Percentiles rank a stretch among this genome's conserved stretches.
Evolutionary conservation across 1,140 invertebrate species (phyloP).

Genomic region (Whitmania pigra): DNA sequence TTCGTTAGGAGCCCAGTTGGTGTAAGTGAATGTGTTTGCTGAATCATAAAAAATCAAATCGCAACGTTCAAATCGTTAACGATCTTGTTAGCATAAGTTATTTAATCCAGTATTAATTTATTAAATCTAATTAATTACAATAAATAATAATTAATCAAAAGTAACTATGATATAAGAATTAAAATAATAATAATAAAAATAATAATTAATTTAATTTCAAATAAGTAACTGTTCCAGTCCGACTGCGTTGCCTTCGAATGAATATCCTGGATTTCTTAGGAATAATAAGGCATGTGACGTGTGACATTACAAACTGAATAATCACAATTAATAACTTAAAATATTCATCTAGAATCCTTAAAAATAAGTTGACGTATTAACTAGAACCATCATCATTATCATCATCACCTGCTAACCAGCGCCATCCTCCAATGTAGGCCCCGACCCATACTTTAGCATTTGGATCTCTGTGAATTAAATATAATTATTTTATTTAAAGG

Average conservation of each 20-base stretch:
- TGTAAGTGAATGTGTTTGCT: conserved; percentile 7
- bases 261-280: background rate
- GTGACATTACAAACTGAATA: background rate
- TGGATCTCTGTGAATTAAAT: background rate
- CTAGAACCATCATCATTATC: too few species aligned
- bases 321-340: background rate
- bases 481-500: background rate
- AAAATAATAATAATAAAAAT: too few species aligned
- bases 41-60: background rate
- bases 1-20: conserved; percentile 11
- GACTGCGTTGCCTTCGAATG: background rate
- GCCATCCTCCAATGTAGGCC: conserved; percentile 4
- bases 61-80: background rate
- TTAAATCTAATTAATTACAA: too few species aligned
- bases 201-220: too few species aligned
- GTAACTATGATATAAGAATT: background rate
- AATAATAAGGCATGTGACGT: background rate
- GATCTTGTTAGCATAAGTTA: background rate
- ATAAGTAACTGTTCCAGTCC: too few species aligned
- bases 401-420: background rate
- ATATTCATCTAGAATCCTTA: too few species aligned
- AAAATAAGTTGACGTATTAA: too few species aligned
- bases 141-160: too few species aligned
- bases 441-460: conserved; percentile 1
- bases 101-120: too few species aligned